Conservation (phyloP, 1,140 invertebrate species). For the Drosophila grimshawi region DNA sequence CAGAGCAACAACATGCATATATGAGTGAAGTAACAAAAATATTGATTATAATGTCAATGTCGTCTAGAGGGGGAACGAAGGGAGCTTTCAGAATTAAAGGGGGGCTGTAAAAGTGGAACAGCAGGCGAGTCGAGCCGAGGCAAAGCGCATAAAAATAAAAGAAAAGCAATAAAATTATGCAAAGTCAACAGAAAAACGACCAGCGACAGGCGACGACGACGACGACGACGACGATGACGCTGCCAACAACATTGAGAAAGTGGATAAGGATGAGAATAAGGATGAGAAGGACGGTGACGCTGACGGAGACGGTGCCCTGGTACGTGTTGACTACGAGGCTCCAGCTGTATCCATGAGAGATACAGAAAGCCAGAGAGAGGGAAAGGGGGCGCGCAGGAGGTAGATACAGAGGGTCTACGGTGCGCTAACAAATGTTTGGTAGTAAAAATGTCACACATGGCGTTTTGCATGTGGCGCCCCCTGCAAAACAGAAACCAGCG, state of each 20-base stretch:
- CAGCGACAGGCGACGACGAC: slow-evolving; percentile 45
- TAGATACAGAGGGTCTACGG: slow-evolving; percentile 32
- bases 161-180: slow-evolving; percentile 83
- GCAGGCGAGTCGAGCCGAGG: slow-evolving; percentile 36
- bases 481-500: not conserved
- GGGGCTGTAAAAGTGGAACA: slow-evolving; percentile 31
- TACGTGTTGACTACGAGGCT: slow-evolving; percentile 62
- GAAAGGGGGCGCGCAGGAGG: not conserved
- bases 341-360: slow-evolving; percentile 1
- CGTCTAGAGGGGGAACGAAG: slow-evolving; percentile 12
- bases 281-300: slow-evolving; percentile 1
- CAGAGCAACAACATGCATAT: slow-evolving; percentile 21
- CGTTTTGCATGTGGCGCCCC: slow-evolving; percentile 72
- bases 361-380: not conserved
- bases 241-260: slow-evolving; percentile 31
- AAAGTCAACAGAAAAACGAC: slow-evolving; percentile 79
- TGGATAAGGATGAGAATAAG: not conserved
- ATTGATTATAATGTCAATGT: slow-evolving; percentile 83
- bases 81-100: no score
- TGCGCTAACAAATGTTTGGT: slow-evolving; percentile 80
- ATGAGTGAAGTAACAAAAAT: slow-evolving; percentile 67
- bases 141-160: slow-evolving; percentile 79
- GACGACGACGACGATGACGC: slow-evolving; percentile 38
- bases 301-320: slow-evolving; percentile 52
- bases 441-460: slow-evolving; percentile 82